These are phyloP conservation scores for Acleris cristana DNA, from an alignment of 2,888 invertebrate genomes.

Conservation along the genomic window DNA sequence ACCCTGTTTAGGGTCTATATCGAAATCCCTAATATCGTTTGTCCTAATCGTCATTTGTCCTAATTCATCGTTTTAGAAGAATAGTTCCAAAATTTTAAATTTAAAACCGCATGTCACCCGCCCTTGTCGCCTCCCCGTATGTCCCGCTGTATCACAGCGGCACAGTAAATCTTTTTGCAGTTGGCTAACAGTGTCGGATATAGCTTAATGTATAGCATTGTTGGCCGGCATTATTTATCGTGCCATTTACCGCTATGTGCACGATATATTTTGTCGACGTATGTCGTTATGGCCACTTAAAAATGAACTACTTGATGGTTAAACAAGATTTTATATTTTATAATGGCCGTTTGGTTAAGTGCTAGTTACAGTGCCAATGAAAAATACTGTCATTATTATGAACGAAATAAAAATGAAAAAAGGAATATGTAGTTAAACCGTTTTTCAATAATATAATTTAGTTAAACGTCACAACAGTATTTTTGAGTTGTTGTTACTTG, in stretches of 20 bases:
- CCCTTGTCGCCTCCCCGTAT: slow-evolving; percentile 30
- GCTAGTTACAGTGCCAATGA: too few species aligned
- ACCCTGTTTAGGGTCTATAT: too few species aligned
- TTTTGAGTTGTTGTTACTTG: too few species aligned
- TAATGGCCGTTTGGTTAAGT: too few species aligned
- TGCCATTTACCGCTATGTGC: slow-evolving; percentile 35
- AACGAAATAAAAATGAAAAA: too few species aligned
- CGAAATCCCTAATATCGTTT: too few species aligned
- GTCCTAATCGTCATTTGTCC: too few species aligned
- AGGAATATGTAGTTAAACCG: too few species aligned
- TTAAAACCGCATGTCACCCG: slow-evolving; percentile 5
- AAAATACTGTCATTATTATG: too few species aligned
- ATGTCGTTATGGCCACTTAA: slow-evolving; percentile 21
- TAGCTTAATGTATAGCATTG: slow-evolving; percentile 44
- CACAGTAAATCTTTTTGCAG: slow-evolving; percentile 47
- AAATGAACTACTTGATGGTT: not conserved
- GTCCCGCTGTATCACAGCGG: slow-evolving; percentile 36
- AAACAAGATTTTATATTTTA: too few species aligned
- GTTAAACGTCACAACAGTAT: too few species aligned
- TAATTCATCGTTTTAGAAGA: not conserved
- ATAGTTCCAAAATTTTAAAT: not conserved
- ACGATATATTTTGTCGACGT: slow-evolving; percentile 25
- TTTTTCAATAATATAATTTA: too few species aligned
- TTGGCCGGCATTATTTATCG: slow-evolving; percentile 40
- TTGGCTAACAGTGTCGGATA: slow-evolving; percentile 46